Evolutionary conservation across 2,113 vertebrate species (phyloP).

Genomic region (Thalassarche chlororhynchos): DNA sequence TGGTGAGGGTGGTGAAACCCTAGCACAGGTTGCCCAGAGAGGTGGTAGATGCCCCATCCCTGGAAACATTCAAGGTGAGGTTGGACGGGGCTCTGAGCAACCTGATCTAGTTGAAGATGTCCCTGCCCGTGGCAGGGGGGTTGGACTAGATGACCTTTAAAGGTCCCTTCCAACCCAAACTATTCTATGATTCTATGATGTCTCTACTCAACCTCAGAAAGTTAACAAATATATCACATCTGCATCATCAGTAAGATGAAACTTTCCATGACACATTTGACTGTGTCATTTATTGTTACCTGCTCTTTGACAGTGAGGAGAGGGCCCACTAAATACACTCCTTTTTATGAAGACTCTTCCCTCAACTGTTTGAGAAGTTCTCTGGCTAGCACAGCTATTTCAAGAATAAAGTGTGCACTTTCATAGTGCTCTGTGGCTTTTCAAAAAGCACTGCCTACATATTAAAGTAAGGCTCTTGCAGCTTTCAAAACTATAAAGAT

Average conservation of each 20-base stretch:
- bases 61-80: no score
- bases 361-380: not conserved
- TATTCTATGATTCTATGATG: not conserved
- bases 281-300: not conserved
- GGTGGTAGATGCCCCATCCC: no score
- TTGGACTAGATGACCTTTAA: no score
- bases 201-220: not conserved
- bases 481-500: conserved; percentile 11
- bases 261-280: not conserved
- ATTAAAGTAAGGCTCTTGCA: not conserved
- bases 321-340: not conserved
- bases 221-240: not conserved
- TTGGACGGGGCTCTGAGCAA: no score
- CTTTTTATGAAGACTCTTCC: not conserved
- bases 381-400: not conserved
- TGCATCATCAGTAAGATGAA: not conserved
- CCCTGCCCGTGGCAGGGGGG: no score
- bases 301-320: not conserved
- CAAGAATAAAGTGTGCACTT: not conserved
- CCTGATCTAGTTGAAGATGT: no score
- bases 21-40: no score
- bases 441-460: not conserved
- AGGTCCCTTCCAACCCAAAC: no score
- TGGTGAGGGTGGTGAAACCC: no score
- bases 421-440: not conserved